phyloP scores from a whole-genome alignment of 2,888 invertebrate species.

The Aphidius colemani region DNA sequence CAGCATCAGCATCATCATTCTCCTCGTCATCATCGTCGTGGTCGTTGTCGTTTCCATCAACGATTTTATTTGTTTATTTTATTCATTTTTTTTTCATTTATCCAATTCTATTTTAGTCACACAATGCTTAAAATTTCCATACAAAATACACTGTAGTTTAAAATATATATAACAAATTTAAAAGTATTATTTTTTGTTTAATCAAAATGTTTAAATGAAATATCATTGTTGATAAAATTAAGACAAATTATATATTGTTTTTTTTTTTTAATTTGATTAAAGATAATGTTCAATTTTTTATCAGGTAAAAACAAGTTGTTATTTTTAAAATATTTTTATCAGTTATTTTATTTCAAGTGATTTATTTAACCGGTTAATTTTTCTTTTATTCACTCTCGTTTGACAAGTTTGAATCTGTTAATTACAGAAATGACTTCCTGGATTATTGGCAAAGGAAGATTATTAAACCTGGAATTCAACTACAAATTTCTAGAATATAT shows the following conservation, averaged over 20 bases:
- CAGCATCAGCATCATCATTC: no score
- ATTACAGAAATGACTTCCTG: constrained; percentile 15
- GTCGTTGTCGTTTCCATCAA: no score
- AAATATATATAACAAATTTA: background rate
- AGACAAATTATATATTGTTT: background rate
- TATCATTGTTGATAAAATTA: background rate
- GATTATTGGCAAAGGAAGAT: background rate
- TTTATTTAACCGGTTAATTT: no score
- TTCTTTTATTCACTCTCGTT: no score
- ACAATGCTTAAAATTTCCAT: background rate
- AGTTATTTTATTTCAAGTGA: background rate
- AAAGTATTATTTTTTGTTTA: no score
- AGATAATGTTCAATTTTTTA: no score
- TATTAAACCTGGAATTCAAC: no score
- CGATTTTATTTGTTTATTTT: no score
- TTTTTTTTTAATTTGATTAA: background rate
- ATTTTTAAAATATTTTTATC: background rate
- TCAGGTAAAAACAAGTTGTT: background rate
- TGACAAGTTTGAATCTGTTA: background rate
- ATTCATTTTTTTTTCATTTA: background rate
- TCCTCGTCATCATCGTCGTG: no score
- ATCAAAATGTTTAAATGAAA: no score
- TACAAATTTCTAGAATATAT: no score
- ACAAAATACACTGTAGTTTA: background rate
- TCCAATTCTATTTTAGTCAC: constrained; percentile 34